Evolutionary conservation across 2,888 invertebrate species (phyloP).

Genomic region (Caradrina clavipalpis): DNA sequence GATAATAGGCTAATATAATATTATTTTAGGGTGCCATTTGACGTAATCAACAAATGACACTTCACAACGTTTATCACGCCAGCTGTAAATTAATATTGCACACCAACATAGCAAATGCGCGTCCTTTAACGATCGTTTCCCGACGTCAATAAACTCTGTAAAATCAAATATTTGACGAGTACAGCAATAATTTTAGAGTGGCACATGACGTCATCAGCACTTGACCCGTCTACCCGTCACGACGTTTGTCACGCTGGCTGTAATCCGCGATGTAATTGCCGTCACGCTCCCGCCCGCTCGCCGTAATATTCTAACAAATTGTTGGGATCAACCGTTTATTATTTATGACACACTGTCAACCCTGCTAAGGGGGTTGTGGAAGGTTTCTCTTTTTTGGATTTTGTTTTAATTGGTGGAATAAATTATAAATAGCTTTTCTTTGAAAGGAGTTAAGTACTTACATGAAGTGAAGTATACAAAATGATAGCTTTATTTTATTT

Average conservation of each 20-base stretch:
- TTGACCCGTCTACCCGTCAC: slow-evolving; percentile 56
- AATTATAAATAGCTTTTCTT: slow-evolving; percentile 3
- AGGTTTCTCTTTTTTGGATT: slow-evolving; percentile 24
- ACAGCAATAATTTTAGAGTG: slow-evolving; percentile 49
- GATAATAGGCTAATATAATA: too few relatives aligned
- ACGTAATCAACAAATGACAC: slow-evolving; percentile 22
- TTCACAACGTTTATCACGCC: slow-evolving; percentile 44
- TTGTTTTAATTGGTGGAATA: not conserved
- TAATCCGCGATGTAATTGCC: slow-evolving; percentile 67
- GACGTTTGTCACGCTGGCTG: slow-evolving; percentile 62
- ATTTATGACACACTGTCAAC: slow-evolving; percentile 63
- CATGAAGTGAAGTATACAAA: too few relatives aligned
- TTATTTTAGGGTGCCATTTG: slow-evolving; percentile 1
- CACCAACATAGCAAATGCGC: not conserved
- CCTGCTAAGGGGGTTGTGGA: slow-evolving; percentile 29
- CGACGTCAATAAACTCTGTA: slow-evolving; percentile 14
- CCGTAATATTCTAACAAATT: slow-evolving; percentile 67
- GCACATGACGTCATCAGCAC: slow-evolving; percentile 49
- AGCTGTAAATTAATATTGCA: slow-evolving; percentile 32
- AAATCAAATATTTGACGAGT: slow-evolving; percentile 45
- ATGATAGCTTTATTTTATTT: too few relatives aligned
- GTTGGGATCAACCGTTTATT: slow-evolving; percentile 65
- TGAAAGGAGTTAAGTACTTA: not conserved
- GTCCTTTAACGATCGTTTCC: slow-evolving; percentile 1
- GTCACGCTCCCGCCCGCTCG: slow-evolving; percentile 43